Evolutionary conservation across 2,797 vertebrate genomes (phyloP), one percentile per base, ranked within the genome.

Genomic region (Pseudochirops corinnae): DNA sequence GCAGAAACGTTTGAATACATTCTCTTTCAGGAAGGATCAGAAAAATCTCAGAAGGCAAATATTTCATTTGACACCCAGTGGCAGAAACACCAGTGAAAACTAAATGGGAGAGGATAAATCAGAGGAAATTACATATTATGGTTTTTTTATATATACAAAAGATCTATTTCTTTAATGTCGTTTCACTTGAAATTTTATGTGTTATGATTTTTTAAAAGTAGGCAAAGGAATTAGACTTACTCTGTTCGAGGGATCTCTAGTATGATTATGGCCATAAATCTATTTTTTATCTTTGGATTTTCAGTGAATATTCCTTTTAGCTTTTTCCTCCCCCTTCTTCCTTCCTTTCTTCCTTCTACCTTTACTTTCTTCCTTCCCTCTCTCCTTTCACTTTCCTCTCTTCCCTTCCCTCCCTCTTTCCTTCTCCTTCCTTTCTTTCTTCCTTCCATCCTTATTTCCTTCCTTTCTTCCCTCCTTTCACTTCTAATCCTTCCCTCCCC

Each of bases 111-210:
- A 26, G 62, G 4, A 5, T 2, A 56, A 4, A 3, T 24, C 0
- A 0, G 56, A 14, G 31, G 93, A 28, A 52, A 18, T 26, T 4
- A 18, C 16, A 21, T 0, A 0, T 29, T 11, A 0, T 1, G 0
- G 50, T 21, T 39, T 50, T 31, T 62, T n/a, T 18, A 53, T 28
- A 26, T 26, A 24, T 6, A n/a, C 55, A 26, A 7, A 28, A 33
- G 31, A 33, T 60, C 31, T 60, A 29, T 31, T 58, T 50, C 52
- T 55, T 56, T 56, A 46, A 28, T 33, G 13, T 14, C 4, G 18
- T 74, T 33, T n/a, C 39, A 4, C 26, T 16, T 90, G 90, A n/a
- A 74, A 18, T 50, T 33, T 33, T 50, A 9, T 33, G 55, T 55
- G n/a, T n/a, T 93, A 24, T 16, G 92, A 16, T 16, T 74, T 87